Percentiles rank a stretch among this genome's conserved stretches.
These are phyloP conservation scores for Erpetoichthys calabaricus DNA, from an alignment of 2,797 vertebrate genomes.

Conservation along the genomic window DNA sequence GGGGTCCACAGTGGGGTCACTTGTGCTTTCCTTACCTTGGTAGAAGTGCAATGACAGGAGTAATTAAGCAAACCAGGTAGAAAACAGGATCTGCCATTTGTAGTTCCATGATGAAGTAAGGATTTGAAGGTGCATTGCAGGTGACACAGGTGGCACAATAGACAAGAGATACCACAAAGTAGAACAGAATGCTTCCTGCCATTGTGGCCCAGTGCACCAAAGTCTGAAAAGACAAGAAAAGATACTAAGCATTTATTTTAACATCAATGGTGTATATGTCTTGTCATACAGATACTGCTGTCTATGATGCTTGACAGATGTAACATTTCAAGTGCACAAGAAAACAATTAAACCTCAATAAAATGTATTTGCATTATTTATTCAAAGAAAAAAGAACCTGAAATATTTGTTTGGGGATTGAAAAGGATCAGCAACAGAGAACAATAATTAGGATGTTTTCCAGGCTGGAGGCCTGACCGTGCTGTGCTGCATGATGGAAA, in stretches of 20 bases:
- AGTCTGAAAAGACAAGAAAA: slow-evolving; percentile 47
- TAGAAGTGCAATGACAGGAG: slow-evolving; percentile 64
- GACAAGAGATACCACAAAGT: slow-evolving; percentile 52
- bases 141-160: slow-evolving; percentile 62
- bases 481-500: too few relatives aligned
- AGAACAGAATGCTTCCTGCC: slow-evolving; percentile 59
- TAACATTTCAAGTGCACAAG: too few relatives aligned
- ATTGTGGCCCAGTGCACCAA: slow-evolving; percentile 57
- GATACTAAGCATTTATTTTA: not conserved
- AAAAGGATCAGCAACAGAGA: too few relatives aligned
- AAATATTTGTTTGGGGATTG: too few relatives aligned
- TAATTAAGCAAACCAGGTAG: slow-evolving; percentile 72
- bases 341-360: not conserved
- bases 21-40: slow-evolving; percentile 89
- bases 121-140: slow-evolving; percentile 71
- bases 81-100: slow-evolving; percentile 72
- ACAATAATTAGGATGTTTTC: too few relatives aligned
- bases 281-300: too few relatives aligned
- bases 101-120: slow-evolving; percentile 70
- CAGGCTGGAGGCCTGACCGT: too few relatives aligned
- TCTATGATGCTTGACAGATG: too few relatives aligned
- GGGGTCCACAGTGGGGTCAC: too few relatives aligned
- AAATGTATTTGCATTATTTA: too few relatives aligned
- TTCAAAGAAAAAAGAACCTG: too few relatives aligned
- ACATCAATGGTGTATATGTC: too few relatives aligned